Evolutionary conservation across 2,113 vertebrate species (phyloP).

Genomic region (Megaleporinus macrocephalus): DNA sequence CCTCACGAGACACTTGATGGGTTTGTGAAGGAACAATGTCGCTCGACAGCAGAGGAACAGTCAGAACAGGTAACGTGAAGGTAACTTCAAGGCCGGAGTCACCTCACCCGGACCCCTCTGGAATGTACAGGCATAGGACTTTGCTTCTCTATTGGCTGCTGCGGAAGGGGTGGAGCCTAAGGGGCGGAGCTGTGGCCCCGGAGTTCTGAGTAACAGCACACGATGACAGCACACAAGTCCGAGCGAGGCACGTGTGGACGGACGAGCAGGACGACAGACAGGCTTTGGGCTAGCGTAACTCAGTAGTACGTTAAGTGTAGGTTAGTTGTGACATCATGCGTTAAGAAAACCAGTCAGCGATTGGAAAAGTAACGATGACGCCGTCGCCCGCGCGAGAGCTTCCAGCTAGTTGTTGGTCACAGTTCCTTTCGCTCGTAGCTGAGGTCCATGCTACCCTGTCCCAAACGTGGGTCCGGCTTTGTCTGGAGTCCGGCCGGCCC

Average conservation of each 20-base stretch:
- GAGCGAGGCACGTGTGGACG: constrained; percentile 78
- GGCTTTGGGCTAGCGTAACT: constrained; percentile 75
- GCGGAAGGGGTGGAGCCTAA: neutral
- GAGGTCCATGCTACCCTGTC: neutral
- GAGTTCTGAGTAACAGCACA: constrained; percentile 23
- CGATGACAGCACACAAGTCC: constrained; percentile 54
- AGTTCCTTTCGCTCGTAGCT: neutral
- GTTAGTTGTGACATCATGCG: constrained; percentile 81
- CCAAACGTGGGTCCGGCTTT: neutral
- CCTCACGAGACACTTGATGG: neutral
- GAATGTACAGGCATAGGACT: constrained; percentile 41
- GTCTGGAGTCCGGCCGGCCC: constrained; percentile 10
- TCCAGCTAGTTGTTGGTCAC: constrained; percentile 10
- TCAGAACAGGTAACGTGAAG: constrained; percentile 65
- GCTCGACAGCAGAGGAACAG: constrained; percentile 56
- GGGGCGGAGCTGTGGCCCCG: neutral
- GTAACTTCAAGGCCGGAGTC: constrained; percentile 7
- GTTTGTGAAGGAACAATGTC: neutral
- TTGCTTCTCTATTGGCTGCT: constrained; percentile 25
- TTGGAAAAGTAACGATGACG: constrained; percentile 53
- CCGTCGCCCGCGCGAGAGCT: neutral
- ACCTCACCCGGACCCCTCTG: neutral
- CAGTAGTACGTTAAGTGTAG: constrained; percentile 70
- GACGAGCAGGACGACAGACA: constrained; percentile 72
- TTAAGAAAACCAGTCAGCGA: constrained; percentile 69